Conservation (phyloP, 2,888 invertebrate genomes). For the Coecobrya sp. region DNA sequence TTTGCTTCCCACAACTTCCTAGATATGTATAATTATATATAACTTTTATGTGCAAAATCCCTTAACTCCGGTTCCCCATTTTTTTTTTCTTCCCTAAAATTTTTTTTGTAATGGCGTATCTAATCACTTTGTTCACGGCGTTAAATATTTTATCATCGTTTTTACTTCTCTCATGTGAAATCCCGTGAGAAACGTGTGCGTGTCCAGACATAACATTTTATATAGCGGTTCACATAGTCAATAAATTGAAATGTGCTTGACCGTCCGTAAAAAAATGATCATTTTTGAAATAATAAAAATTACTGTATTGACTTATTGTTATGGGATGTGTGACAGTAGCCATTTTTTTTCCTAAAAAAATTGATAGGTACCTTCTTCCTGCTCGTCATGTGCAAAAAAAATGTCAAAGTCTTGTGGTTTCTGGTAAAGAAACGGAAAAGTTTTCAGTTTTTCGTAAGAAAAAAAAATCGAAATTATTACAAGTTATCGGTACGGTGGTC, state of each 20-base stretch:
- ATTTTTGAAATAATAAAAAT: background rate
- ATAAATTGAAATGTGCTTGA: background rate
- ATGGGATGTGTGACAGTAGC: background rate
- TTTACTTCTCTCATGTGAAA: background rate
- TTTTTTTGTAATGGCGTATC: background rate
- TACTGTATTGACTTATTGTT: constrained; percentile 3
- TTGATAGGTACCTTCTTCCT: background rate
- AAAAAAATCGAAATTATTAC: constrained; percentile 17
- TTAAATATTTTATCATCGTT: background rate
- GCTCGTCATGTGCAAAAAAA: background rate
- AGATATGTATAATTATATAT: background rate
- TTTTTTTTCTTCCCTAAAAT: background rate
- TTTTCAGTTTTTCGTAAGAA: background rate
- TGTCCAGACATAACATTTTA: background rate
- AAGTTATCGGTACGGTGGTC: background rate
- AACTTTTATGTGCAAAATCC: background rate
- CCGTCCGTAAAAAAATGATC: background rate
- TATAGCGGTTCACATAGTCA: background rate
- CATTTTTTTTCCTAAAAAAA: background rate
- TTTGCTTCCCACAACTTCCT: background rate
- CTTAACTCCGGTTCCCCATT: background rate
- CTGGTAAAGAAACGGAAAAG: constrained; percentile 29
- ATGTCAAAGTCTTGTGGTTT: constrained; percentile 5
- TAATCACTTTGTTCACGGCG: background rate
- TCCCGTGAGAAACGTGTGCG: background rate